A percentile compares a stretch with the other conserved stretches of the same genome.
Conservation (phyloP, 2,797 vertebrate species). For the Notolepis coatsorum region DNA sequence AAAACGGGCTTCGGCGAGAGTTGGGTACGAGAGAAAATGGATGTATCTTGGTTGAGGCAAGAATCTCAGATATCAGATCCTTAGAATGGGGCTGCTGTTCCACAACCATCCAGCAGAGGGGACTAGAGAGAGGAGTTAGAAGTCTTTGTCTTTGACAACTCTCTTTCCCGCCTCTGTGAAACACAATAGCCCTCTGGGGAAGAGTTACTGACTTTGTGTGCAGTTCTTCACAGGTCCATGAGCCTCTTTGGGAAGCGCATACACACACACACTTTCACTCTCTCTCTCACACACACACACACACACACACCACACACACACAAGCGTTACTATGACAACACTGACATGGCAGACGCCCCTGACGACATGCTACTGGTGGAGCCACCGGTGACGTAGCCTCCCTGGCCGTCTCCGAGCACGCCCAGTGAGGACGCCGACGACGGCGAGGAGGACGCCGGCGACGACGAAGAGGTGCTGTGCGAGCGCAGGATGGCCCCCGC, state of each 20-base stretch:
- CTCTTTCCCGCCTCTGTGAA: constrained; percentile 12
- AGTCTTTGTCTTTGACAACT: constrained; percentile 7
- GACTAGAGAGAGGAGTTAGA: constrained; percentile 37
- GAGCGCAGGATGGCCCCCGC: constrained; percentile 94
- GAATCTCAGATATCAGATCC: constrained; percentile 20
- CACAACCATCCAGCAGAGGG: constrained; percentile 62
- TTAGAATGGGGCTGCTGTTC: constrained; percentile 22
- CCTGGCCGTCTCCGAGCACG: constrained; percentile 61
- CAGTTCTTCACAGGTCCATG: constrained; percentile 53
- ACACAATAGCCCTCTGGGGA: constrained; percentile 27
- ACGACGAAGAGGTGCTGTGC: constrained; percentile 79
- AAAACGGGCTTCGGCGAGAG: constrained; percentile 29
- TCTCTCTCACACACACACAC: not conserved
- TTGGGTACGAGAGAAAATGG: not conserved
- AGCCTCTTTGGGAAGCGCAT: constrained; percentile 58
- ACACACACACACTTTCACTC: not conserved
- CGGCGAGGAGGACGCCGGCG: constrained; percentile 68
- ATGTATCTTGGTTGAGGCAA: constrained; percentile 19
- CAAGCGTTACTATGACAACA: constrained; percentile 56
- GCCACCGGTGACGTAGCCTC: constrained; percentile 61
- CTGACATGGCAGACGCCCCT: constrained; percentile 67
- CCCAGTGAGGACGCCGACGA: constrained; percentile 64
- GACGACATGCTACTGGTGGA: constrained; percentile 64
- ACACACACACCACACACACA: constrained; percentile 15
- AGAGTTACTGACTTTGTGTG: constrained; percentile 41